phyloP scores from a whole-genome alignment of 2,797 vertebrate species.

The Xenentodon cancila region DNA sequence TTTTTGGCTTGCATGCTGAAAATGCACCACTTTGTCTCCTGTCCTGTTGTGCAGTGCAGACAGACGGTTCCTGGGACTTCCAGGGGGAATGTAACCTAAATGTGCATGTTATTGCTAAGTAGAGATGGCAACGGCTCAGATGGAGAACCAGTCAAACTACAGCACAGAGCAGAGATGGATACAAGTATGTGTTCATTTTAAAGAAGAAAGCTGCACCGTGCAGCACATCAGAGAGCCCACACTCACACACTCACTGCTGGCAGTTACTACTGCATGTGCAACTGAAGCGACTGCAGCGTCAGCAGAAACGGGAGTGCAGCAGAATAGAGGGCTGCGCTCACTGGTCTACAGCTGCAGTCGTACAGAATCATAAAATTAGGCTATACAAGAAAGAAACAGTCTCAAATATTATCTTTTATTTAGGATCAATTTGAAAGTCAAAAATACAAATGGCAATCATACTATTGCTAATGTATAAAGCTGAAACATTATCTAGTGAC shows the following conservation, averaged over 20 bases:
- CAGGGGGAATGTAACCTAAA: conserved; percentile 22
- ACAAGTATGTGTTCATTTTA: conserved; percentile 1
- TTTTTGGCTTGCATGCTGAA: background rate
- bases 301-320: conserved; percentile 57
- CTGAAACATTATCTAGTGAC: conserved; percentile 25
- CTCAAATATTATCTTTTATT: conserved; percentile 50
- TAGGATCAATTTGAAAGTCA: conserved; percentile 39
- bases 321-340: conserved; percentile 8
- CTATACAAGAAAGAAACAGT: background rate
- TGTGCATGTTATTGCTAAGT: conserved; percentile 28
- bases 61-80: conserved; percentile 19
- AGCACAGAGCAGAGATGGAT: conserved; percentile 7
- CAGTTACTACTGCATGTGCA: conserved; percentile 58
- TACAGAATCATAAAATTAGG: background rate
- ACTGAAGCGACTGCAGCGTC: conserved; percentile 60
- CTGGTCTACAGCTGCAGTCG: background rate
- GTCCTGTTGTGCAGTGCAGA: conserved; percentile 51
- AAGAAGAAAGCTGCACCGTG: conserved; percentile 32
- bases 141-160: conserved; percentile 21
- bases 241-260: conserved; percentile 21
- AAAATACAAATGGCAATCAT: conserved; percentile 49
- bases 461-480: conserved; percentile 19
- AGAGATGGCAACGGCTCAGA: background rate
- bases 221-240: conserved; percentile 54
- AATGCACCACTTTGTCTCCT: conserved; percentile 19